phyloP scores from a whole-genome alignment of 2,797 vertebrate species.

The Tragelaphus eurycerus region DNA sequence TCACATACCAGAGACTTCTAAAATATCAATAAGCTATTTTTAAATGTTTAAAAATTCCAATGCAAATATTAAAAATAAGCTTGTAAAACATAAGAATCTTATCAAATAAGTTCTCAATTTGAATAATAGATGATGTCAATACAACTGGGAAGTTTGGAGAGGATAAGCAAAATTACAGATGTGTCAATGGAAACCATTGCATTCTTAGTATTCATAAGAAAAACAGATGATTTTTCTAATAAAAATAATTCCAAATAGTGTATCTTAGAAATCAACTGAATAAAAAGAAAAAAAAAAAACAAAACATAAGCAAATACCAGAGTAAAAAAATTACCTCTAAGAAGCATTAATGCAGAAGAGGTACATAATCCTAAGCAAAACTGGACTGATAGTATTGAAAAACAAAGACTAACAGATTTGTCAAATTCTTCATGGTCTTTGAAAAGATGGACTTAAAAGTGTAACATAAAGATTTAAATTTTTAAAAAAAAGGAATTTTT shows the following conservation, averaged over 20 bases:
- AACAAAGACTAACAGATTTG: background rate
- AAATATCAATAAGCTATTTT: background rate
- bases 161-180: background rate
- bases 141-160: background rate
- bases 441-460: background rate
- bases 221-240: background rate
- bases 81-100: background rate
- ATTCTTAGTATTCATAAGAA: background rate
- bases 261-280: background rate
- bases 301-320: background rate
- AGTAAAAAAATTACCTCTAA: background rate
- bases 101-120: background rate
- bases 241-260: background rate
- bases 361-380: background rate
- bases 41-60: background rate
- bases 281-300: background rate
- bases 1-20: background rate
- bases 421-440: background rate
- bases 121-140: background rate
- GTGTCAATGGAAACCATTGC: background rate
- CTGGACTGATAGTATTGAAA: background rate
- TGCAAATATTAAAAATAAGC: background rate
- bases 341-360: background rate
- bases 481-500: too few species aligned
- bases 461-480: background rate